Evolutionary conservation across 2,113 vertebrate genomes (phyloP).

Genomic region (Salminus brasiliensis): DNA sequence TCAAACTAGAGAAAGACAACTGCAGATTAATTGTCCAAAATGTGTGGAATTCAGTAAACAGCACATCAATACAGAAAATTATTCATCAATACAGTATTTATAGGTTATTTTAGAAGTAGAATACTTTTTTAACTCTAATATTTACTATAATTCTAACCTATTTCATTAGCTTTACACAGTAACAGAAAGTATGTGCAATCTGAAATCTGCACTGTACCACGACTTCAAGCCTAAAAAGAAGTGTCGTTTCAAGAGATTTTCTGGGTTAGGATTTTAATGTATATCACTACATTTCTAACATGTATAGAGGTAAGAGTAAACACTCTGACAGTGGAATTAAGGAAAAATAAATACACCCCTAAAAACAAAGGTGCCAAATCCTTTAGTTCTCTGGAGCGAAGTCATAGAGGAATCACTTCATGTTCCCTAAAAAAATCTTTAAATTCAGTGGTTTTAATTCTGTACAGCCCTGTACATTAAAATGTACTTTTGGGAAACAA

Average conservation of each 20-base stretch:
- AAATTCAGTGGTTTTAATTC: neutral
- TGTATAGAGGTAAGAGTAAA: neutral
- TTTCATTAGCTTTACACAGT: too few species aligned
- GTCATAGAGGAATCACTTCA: too few species aligned
- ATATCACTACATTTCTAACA: neutral
- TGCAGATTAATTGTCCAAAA: neutral
- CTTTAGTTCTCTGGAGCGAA: too few species aligned
- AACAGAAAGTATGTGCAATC: neutral
- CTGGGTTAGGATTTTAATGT: neutral
- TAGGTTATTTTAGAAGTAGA: constrained; percentile 36
- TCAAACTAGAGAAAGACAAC: neutral
- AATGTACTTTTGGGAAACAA: neutral
- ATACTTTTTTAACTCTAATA: too few species aligned
- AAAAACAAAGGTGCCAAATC: neutral
- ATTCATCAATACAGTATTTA: constrained; percentile 54
- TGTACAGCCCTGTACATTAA: neutral
- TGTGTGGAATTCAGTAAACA: too few species aligned
- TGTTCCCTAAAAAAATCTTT: neutral
- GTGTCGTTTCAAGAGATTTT: neutral
- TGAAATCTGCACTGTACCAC: neutral
- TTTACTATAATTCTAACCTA: too few species aligned
- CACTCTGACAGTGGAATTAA: constrained; percentile 16
- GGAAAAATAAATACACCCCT: neutral
- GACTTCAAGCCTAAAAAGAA: neutral
- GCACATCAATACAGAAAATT: constrained; percentile 48